Conservation (phyloP, 2,797 vertebrate species). For the Peromyscus aztecus region DNA sequence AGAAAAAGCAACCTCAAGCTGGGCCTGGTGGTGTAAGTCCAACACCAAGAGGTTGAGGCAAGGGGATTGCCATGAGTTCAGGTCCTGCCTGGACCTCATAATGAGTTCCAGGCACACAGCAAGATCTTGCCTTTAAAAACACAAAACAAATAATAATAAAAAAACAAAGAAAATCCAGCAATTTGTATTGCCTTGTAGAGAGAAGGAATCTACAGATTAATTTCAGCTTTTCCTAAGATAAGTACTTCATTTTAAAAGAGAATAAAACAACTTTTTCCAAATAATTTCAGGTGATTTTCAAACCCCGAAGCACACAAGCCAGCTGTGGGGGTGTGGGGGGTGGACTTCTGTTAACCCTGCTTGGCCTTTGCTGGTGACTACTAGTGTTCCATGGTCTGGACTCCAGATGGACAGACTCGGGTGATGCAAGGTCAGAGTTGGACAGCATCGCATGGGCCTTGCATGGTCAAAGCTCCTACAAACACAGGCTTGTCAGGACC, state of each 20-base stretch:
- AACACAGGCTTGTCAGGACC: neutral
- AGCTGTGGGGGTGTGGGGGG: neutral
- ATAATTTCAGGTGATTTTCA: conserved; percentile 45
- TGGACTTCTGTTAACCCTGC: neutral
- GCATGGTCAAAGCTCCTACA: neutral
- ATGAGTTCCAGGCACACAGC: neutral
- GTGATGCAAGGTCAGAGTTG: neutral
- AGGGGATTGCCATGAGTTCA: neutral
- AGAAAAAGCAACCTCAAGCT: neutral
- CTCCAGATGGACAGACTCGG: neutral
- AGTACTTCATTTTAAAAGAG: conserved; percentile 14
- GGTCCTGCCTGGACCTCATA: neutral
- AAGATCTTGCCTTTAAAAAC: neutral
- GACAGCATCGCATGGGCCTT: neutral
- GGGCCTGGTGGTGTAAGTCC: neutral
- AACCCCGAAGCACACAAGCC: neutral
- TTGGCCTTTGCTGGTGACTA: neutral
- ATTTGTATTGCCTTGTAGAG: neutral
- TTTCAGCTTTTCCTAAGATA: conserved; percentile 8
- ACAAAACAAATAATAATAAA: neutral
- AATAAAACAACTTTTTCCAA: conserved; percentile 14
- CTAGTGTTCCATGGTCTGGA: neutral
- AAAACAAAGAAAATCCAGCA: neutral
- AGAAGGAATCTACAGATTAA: conserved; percentile 3
- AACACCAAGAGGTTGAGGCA: neutral